These are phyloP conservation scores for Ispidina picta DNA, from an alignment of 2,797 vertebrate genomes.

Conservation along the genomic window DNA sequence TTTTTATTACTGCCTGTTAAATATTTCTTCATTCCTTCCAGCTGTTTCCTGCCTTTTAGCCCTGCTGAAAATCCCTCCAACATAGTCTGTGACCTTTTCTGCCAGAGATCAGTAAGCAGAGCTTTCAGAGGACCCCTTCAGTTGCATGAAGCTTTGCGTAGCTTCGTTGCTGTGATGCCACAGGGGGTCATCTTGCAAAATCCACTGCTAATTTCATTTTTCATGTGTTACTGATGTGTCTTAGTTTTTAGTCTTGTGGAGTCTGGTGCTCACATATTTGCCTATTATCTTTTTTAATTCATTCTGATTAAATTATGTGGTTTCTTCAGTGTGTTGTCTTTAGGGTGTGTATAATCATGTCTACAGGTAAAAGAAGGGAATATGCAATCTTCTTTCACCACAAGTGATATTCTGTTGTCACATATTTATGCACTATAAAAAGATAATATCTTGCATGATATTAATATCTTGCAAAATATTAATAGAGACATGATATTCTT, in stretches of 20 bases:
- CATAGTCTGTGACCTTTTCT: slow-evolving; percentile 75
- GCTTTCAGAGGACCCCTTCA: slow-evolving; percentile 50
- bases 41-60: slow-evolving; percentile 42
- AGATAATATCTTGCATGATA: background rate
- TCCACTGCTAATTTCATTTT: slow-evolving; percentile 28
- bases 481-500: background rate
- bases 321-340: background rate
- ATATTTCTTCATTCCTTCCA: slow-evolving; percentile 37
- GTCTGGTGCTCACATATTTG: background rate
- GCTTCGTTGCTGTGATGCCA: slow-evolving; percentile 33
- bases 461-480: background rate
- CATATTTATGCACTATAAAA: background rate
- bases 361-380: background rate
- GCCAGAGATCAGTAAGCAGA: slow-evolving; percentile 37
- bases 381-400: background rate
- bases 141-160: slow-evolving; percentile 39
- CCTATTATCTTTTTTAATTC: background rate
- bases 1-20: slow-evolving; percentile 42
- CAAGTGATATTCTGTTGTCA: background rate
- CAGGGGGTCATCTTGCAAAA: slow-evolving; percentile 37
- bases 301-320: background rate
- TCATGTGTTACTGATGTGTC: background rate
- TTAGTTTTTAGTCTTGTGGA: background rate
- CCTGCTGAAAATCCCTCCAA: slow-evolving; percentile 65
- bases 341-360: background rate